These are phyloP conservation scores for Drosophila merina DNA, from an alignment of 2,888 invertebrate genomes.

Conservation along the genomic window DNA sequence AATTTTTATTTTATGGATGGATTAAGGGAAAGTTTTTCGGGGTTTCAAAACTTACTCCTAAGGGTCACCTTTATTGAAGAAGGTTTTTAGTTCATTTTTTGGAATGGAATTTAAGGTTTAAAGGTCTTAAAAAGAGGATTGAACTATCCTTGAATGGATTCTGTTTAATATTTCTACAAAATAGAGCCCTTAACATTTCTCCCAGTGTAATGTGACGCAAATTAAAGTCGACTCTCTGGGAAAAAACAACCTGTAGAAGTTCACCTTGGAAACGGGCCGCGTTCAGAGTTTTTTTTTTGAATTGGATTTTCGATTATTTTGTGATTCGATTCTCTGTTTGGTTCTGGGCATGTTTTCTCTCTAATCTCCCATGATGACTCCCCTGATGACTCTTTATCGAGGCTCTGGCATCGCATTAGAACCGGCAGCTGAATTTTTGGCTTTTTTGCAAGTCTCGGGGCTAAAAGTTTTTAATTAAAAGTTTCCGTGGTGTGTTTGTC, in stretches of 20 bases:
- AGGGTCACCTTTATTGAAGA: not conserved
- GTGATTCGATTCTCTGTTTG: not conserved
- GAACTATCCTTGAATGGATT: too few relatives aligned
- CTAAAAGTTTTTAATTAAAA: constrained; percentile 75
- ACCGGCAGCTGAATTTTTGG: constrained; percentile 10
- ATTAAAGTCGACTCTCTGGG: constrained; percentile 10
- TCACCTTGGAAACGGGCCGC: constrained; percentile 27
- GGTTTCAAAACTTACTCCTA: not conserved
- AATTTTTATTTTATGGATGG: not conserved
- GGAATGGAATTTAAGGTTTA: too few relatives aligned
- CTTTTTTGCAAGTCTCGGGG: constrained; percentile 1
- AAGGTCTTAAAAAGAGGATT: too few relatives aligned
- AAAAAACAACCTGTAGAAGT: constrained; percentile 33
- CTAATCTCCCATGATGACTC: not conserved
- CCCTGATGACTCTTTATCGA: constrained; percentile 21
- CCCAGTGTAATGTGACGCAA: constrained; percentile 20
- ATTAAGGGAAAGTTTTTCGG: not conserved
- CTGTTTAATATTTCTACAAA: too few relatives aligned
- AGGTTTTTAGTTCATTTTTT: too few relatives aligned
- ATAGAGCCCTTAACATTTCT: not conserved
- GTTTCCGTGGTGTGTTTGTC: constrained; percentile 59
- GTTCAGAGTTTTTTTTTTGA: not conserved
- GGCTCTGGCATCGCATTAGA: constrained; percentile 45
- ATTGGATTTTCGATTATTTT: constrained; percentile 15
- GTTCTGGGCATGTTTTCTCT: not conserved